Percentiles rank a stretch among this genome's conserved stretches.
Conservation (phyloP, 35 echinoderm and acorn worm species). For the Eucidaris tribuloides region DNA sequence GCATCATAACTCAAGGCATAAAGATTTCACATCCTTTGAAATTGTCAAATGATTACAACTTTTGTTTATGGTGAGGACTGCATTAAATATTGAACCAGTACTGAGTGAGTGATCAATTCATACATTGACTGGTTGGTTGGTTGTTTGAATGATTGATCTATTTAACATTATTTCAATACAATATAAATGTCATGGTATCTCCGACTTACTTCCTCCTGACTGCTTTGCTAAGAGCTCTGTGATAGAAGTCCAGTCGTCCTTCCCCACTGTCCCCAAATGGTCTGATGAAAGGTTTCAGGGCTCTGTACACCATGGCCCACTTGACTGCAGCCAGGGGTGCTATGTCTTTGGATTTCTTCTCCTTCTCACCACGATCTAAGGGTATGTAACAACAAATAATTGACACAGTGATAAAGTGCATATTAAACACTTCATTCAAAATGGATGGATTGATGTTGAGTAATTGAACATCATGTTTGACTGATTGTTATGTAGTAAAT, state of each 20-base stretch:
- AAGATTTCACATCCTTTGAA: too few species aligned
- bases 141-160: neutral
- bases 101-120: neutral
- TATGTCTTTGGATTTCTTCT: conserved; percentile 74
- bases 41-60: too few species aligned
- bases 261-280: conserved; percentile 98
- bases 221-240: conserved; percentile 92
- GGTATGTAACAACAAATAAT: too few species aligned
- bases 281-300: conserved; percentile 85
- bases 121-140: neutral
- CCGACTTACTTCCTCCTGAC: conserved; percentile 86
- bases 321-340: conserved; percentile 74
- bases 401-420: too few species aligned
- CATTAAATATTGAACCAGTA: neutral
- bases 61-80: neutral
- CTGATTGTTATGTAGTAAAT: too few species aligned
- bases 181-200: neutral
- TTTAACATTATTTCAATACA: neutral
- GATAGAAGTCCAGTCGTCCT: conserved; percentile 93
- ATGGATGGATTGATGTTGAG: too few species aligned
- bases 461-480: too few species aligned
- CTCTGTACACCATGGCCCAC: conserved; percentile 90
- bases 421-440: too few species aligned
- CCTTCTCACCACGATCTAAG: conserved; percentile 71
- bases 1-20: too few species aligned